Conservation (phyloP, 2,888 invertebrate genomes). For the Cheilosia scutellata region DNA sequence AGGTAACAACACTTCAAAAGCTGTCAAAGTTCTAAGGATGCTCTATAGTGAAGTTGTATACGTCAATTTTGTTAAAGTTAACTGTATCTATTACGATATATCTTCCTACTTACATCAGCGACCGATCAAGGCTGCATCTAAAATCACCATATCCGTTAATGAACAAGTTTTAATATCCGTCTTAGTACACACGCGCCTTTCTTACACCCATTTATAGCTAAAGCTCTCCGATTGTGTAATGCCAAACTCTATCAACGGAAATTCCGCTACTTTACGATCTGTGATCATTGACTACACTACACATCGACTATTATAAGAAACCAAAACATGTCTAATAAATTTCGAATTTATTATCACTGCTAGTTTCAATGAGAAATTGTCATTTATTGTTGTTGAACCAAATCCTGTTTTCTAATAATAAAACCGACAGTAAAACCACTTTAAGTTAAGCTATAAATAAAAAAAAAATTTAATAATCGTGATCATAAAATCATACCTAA, state of each 20-base stretch:
- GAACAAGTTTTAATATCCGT: neutral
- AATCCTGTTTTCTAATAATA: slow-evolving; percentile 51
- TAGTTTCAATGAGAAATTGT: slow-evolving; percentile 23
- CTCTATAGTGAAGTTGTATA: too few relatives aligned
- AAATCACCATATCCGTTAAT: too few relatives aligned
- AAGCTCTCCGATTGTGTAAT: slow-evolving; percentile 8
- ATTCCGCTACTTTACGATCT: slow-evolving; percentile 19
- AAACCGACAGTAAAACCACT: slow-evolving; percentile 53
- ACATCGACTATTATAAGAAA: neutral
- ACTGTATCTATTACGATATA: too few relatives aligned
- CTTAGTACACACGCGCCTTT: neutral
- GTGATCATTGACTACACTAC: neutral
- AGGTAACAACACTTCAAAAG: too few relatives aligned
- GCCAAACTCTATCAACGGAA: neutral
- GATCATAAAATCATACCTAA: slow-evolving; percentile 60
- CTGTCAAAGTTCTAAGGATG: too few relatives aligned
- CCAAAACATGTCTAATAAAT: slow-evolving; percentile 23
- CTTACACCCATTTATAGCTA: neutral
- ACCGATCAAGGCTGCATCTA: too few relatives aligned
- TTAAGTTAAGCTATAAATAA: slow-evolving; percentile 51
- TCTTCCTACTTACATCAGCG: too few relatives aligned
- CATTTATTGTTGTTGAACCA: slow-evolving; percentile 34
- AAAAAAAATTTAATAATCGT: slow-evolving; percentile 55
- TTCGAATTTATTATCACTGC: slow-evolving; percentile 23
- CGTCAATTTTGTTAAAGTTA: too few relatives aligned